Evolutionary conservation across 2,113 vertebrate species (phyloP), one percentile per base, ranked within the genome.

Genomic region (Progne subis): DNA sequence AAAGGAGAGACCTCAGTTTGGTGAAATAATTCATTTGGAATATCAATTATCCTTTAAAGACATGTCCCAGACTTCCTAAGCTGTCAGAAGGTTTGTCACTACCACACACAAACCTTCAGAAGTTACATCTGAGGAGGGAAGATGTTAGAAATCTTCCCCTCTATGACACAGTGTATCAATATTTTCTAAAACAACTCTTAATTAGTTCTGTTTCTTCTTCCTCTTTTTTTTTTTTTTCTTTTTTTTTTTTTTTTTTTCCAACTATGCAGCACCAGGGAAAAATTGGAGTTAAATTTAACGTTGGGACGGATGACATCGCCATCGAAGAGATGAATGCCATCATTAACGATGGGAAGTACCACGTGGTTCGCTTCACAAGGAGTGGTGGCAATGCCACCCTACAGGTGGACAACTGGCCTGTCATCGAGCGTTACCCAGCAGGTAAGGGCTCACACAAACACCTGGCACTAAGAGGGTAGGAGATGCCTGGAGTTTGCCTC

Each of bases 341-440:
- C 98, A 99, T 99, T 98, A 99, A 99, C 90, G 99, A 99, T 91
- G 99, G 99, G 89, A 99, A 99, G 97, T 99, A 99, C 98, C 99
- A 99, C 85, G 98, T 99, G 98, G 99, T 99, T 94, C 99, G 99
- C 98, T 99, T 99, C 98, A 99, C 99, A 7, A 98, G 99, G 97
- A 99, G 99, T 95, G 99, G 99, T 64, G 99, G 99, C 97, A 99
- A 99, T 96, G 99, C 99, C 98, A 99, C 99, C 10, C 98, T 99
- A 88, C 99, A 99, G 98, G 99, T 99, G 98, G 99, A 99, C 98
- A 99, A 99, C 98, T 99, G 99, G 98, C 99, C 99, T 8, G 98
- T 99, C 97, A 99, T 99, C 85, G 99, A 99, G 97, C 99, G 99
- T 65, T 99, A 99, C 97, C 99, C 99, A 88, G 99, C 99, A 99